Base-by-base conservation (phyloP, 2,113 vertebrate genomes). In the Struthidea cinerea region DNA sequence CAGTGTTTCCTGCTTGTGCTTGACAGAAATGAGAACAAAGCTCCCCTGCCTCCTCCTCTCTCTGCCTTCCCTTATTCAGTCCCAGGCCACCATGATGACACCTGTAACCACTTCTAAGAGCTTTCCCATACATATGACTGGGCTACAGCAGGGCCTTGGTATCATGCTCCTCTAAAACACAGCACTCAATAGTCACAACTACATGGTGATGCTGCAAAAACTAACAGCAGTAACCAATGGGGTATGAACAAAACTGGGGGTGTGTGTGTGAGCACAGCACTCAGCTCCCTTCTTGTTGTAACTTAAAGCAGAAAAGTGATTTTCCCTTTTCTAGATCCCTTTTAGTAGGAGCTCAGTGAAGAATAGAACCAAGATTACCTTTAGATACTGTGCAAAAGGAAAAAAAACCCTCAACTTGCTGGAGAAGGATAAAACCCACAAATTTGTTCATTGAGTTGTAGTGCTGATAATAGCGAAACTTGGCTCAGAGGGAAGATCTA, bases 391-490 rank as follows among this genome's bases (percentile, higher is more conserved):
- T 32, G n/a, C 52, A 68, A 49, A 81, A 60, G 39, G 17, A 27
- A 47, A 85, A 59, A 59, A 73, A 16, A 3, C 0, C 33, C 23
- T 81, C 52, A 68, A 1, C n/a, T 82, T 73, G 64, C 80, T 53
- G 80, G 32, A 75, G 77, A 71, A 92, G 79, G 39, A 80, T 69
- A 87, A 95, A 93, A 90, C 71, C 71, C 84, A 92, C 71, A 63
- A 78, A 96, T 93, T 91, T 91, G 65, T 93, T 95, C 73, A 42
- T 3, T 79, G 82, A 95, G 46, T 60, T 84, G 83, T 79, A 89
- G 64, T 69, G 92, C 95, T 93, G 90, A 88, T 84, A 94, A 92
- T 19, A 82, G 90, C 4, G 0, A 96, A 96, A 93, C 63, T 88
- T 15, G 10, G 76, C 89, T 87, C 89, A 87, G 53, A 95, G 76